Conservation (phyloP, 2,113 vertebrate species). For the Pachycephala philippinensis region DNA sequence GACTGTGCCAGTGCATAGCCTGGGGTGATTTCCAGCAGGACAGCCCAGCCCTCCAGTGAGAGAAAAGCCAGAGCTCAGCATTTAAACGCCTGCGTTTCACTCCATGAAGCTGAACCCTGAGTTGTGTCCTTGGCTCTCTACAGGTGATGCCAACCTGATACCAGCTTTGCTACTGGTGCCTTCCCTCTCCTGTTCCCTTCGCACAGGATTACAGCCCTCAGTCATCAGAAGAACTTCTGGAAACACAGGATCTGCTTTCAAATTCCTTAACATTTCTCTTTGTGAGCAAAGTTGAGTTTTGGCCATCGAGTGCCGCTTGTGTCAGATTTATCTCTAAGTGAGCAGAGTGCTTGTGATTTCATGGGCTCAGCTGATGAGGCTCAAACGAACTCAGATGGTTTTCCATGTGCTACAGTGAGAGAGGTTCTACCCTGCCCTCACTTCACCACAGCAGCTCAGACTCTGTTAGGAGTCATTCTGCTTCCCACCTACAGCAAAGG, state of each 20-base stretch:
- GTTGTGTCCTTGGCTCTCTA: background rate
- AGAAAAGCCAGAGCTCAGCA: background rate
- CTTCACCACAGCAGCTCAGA: background rate
- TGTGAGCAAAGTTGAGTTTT: background rate
- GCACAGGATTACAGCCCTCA: background rate
- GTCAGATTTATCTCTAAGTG: background rate
- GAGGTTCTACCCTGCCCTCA: background rate
- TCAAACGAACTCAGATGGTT: background rate
- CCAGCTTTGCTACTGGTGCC: background rate
- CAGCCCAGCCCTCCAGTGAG: background rate
- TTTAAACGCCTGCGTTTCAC: fast-evolving
- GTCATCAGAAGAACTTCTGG: background rate
- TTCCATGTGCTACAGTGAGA: background rate
- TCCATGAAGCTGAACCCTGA: fast-evolving
- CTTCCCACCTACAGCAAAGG: background rate
- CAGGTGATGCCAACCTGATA: background rate
- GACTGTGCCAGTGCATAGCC: background rate
- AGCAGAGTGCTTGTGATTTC: background rate
- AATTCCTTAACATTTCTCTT: background rate
- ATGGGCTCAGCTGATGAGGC: background rate
- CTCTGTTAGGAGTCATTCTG: background rate
- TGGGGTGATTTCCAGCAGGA: background rate
- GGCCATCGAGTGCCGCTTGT: background rate
- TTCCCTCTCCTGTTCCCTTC: background rate
- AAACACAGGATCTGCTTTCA: background rate